A percentile compares a stretch with the other conserved stretches of the same genome.
Evolutionary conservation across 2,113 vertebrate genomes (phyloP).

Genomic region (Gnathonemus echidnorhynchus): DNA sequence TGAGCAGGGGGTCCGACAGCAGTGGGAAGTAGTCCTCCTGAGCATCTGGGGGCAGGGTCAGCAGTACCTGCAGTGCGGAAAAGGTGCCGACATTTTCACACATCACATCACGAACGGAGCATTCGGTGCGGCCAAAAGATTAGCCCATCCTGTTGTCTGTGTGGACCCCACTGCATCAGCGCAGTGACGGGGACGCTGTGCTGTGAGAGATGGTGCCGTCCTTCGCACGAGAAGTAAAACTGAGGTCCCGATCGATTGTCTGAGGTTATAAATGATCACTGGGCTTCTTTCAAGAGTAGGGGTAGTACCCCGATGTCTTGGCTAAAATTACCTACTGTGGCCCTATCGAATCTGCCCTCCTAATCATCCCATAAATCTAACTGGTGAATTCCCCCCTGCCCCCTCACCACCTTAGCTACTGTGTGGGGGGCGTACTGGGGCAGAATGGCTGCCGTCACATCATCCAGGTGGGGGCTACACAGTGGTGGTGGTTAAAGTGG

Average conservation of each 20-base stretch:
- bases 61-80: constrained; percentile 64
- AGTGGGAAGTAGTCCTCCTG: constrained; percentile 77
- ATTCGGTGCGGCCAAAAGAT: not conserved
- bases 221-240: not conserved
- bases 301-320: not conserved
- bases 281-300: not conserved
- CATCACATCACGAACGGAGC: not conserved
- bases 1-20: constrained; percentile 78
- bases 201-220: not conserved
- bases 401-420: not conserved
- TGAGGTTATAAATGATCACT: not conserved
- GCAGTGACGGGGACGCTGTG: not conserved
- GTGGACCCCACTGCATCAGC: not conserved
- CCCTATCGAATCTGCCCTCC: not conserved
- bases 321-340: not conserved
- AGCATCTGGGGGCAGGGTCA: constrained; percentile 77
- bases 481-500: not conserved
- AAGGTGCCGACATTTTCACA: not conserved
- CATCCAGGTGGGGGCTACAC: not conserved
- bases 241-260: not conserved
- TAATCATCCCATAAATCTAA: not conserved
- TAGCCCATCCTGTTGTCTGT: not conserved
- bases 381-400: not conserved
- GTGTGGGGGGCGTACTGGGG: not conserved
- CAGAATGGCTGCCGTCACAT: not conserved